Percentiles rank a stretch among this genome's conserved stretches.
Evolutionary conservation across 1,140 invertebrate species (phyloP).

Genomic region (Tetragnatha versicolor): DNA sequence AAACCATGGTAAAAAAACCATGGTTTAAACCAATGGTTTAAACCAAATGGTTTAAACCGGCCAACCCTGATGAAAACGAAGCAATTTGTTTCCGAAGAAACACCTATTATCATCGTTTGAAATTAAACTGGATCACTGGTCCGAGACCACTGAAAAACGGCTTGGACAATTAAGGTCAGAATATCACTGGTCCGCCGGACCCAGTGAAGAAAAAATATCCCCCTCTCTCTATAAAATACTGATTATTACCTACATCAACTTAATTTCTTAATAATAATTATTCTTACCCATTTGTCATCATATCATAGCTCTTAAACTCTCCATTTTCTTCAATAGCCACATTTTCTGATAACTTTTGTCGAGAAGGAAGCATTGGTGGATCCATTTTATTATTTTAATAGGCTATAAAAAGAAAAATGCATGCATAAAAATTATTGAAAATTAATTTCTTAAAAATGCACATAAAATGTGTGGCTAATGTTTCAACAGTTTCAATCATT

Average conservation of each 20-base stretch:
- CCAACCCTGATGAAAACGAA: no score
- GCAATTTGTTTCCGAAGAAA: no score
- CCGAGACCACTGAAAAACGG: background rate
- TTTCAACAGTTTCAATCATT: no score
- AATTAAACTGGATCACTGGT: background rate
- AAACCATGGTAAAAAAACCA: no score
- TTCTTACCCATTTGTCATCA: conserved; percentile 8
- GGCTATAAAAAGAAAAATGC: background rate
- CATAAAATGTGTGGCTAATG: no score
- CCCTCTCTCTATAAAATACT: background rate
- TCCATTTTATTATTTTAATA: background rate
- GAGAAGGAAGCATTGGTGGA: background rate
- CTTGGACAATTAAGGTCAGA: background rate
- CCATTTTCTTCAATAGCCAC: conserved; percentile 10
- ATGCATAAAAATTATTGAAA: no score
- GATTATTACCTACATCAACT: background rate
- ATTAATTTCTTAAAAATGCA: no score
- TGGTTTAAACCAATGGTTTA: no score
- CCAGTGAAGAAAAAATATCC: background rate
- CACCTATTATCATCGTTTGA: background rate
- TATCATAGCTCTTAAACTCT: background rate
- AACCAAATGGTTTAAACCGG: no score
- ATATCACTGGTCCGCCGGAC: background rate
- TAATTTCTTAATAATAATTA: background rate
- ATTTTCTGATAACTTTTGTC: background rate